phyloP scores from a whole-genome alignment of 2,113 vertebrate genomes.

The Jaculus jaculus region DNA sequence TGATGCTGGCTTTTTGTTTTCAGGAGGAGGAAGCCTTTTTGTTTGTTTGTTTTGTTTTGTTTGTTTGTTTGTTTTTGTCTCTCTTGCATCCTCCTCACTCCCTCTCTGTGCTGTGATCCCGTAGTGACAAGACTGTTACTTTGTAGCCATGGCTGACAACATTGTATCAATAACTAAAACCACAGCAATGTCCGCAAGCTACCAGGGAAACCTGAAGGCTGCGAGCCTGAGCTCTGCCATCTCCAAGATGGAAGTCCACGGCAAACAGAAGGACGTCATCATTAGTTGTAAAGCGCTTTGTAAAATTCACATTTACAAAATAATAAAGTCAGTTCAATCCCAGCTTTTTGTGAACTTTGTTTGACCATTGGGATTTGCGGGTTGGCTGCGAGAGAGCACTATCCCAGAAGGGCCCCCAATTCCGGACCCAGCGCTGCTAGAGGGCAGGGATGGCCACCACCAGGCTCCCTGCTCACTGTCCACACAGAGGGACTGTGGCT shows the following conservation, averaged over 20 bases:
- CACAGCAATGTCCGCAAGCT: not conserved
- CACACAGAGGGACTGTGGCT: not conserved
- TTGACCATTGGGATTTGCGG: not conserved
- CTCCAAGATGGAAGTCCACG: constrained; percentile 73
- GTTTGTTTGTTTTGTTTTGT: too few relatives aligned
- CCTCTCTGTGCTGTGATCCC: constrained; percentile 76
- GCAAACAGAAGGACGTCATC: constrained; percentile 75
- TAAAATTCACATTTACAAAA: constrained; percentile 91
- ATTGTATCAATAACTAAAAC: constrained; percentile 71
- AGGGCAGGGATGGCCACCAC: not conserved
- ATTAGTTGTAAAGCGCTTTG: constrained; percentile 88
- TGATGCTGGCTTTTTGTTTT: constrained; percentile 67
- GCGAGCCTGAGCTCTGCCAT: constrained; percentile 70
- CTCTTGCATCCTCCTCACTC: constrained; percentile 67
- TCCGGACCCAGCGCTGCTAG: not conserved
- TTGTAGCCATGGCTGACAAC: constrained; percentile 83
- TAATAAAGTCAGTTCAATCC: constrained; percentile 88
- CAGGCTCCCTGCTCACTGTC: not conserved
- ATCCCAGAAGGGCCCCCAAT: not conserved
- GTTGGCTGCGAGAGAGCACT: too few relatives aligned
- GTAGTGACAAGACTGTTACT: constrained; percentile 85
- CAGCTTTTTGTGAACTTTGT: not conserved
- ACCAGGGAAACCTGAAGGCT: constrained; percentile 61
- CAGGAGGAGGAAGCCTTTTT: constrained; percentile 24
- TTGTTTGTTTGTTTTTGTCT: constrained; percentile 56